These are phyloP conservation scores for Heterocephalus glaber DNA, from an alignment of 2,113 vertebrate species.

Conservation along the genomic window DNA sequence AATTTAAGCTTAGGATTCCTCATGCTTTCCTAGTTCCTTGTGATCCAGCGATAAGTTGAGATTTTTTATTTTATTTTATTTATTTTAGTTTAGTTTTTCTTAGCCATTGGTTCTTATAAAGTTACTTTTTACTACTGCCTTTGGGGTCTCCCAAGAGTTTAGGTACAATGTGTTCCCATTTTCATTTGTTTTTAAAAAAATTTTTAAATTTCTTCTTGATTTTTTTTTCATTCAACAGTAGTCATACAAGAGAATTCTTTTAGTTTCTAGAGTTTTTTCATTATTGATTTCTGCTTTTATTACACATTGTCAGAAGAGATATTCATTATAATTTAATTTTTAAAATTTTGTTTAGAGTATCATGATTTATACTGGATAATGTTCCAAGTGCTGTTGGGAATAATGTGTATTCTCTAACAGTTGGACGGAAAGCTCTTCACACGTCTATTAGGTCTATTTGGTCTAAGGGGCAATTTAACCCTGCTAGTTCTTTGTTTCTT, in stretches of 20 bases:
- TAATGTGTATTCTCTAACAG: neutral
- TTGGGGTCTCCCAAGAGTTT: neutral
- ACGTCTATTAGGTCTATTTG: neutral
- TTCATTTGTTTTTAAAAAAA: neutral
- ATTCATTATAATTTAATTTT: neutral
- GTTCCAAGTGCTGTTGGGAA: neutral
- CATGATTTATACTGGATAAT: neutral
- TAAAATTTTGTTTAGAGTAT: neutral
- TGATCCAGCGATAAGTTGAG: neutral
- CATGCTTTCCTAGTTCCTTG: neutral
- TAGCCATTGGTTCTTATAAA: no score
- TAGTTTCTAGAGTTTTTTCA: neutral
- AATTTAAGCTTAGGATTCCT: neutral
- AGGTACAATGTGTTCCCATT: neutral
- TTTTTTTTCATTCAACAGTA: neutral
- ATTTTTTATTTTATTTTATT: no score
- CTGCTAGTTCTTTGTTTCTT: neutral
- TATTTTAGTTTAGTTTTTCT: no score
- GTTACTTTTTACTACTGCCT: neutral
- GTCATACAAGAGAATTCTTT: neutral
- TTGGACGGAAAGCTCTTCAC: neutral
- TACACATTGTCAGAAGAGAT: neutral
- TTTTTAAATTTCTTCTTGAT: neutral
- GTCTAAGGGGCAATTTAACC: neutral
- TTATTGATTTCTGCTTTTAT: neutral